A percentile compares a stretch with the other conserved stretches of the same genome.
Conservation (phyloP, 1,140 invertebrate genomes). For the Diprion similis region DNA sequence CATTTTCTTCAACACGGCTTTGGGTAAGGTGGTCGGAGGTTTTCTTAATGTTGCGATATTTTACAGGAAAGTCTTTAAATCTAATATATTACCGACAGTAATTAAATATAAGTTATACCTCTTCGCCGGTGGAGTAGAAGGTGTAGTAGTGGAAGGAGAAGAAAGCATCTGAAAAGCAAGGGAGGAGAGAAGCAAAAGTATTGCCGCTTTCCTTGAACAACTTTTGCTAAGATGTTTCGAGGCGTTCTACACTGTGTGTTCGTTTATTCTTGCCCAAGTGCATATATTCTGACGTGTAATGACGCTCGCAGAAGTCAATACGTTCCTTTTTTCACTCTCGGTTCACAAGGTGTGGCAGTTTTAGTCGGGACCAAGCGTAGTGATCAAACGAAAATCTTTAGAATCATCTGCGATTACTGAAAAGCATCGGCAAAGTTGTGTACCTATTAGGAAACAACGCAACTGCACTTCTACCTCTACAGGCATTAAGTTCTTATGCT, state of each 20-base stretch:
- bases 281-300: too few relatives aligned
- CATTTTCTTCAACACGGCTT: slow-evolving; percentile 40
- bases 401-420: too few relatives aligned
- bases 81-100: slow-evolving; percentile 59
- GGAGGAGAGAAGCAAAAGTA: background rate
- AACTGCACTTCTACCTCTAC: too few relatives aligned
- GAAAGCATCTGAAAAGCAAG: background rate
- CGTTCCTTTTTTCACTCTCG: too few relatives aligned
- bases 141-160: slow-evolving; percentile 21
- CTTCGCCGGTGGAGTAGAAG: slow-evolving; percentile 13
- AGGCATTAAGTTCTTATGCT: too few relatives aligned
- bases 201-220: background rate
- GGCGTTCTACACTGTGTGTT: background rate
- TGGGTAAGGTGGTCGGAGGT: slow-evolving; percentile 34
- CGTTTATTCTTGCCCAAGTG: too few relatives aligned
- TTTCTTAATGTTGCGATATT: slow-evolving; percentile 60
- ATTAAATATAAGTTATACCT: slow-evolving; percentile 56
- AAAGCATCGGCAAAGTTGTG: too few relatives aligned
- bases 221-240: background rate
- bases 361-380: too few relatives aligned
- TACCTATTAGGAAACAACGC: too few relatives aligned
- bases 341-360: too few relatives aligned
- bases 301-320: too few relatives aligned
- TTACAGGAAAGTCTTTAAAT: slow-evolving; percentile 58
- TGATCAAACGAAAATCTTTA: too few relatives aligned